These are phyloP conservation scores for Balaenoptera acutorostrata DNA, from an alignment of 2,113 vertebrate species.

Conservation along the genomic window DNA sequence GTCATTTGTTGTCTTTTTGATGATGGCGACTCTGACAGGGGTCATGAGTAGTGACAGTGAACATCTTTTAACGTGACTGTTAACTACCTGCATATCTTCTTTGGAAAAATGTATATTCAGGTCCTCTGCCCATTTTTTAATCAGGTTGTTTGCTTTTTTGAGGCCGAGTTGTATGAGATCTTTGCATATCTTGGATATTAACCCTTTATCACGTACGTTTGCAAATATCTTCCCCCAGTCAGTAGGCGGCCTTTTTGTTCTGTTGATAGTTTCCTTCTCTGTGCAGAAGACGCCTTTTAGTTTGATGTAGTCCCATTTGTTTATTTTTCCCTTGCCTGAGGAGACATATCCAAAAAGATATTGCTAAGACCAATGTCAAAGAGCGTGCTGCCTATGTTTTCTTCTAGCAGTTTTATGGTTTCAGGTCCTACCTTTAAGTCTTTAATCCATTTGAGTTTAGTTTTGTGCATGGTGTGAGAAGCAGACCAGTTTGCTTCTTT, in stretches of 20 bases:
- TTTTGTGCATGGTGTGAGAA: background rate
- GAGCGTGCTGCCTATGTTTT: background rate
- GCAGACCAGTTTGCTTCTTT: background rate
- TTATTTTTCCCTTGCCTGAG: background rate
- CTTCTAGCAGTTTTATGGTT: background rate
- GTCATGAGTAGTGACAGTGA: background rate
- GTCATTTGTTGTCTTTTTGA: background rate
- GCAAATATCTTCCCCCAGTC: background rate
- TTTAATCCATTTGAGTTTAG: background rate
- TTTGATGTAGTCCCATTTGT: background rate
- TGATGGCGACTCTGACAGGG: background rate
- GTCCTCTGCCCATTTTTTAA: background rate
- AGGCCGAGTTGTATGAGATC: background rate
- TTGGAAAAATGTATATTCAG: background rate
- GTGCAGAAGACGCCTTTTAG: background rate
- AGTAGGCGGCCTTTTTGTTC: background rate
- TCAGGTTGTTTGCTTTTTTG: background rate
- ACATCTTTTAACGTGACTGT: background rate
- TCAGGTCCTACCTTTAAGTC: background rate
- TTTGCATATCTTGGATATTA: background rate
- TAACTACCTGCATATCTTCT: background rate
- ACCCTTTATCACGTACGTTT: background rate
- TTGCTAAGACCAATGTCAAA: background rate
- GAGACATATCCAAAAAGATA: background rate
- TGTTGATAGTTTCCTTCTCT: background rate